Conservation (phyloP, 2,888 invertebrate species). For the Penaeus monodon region DNA sequence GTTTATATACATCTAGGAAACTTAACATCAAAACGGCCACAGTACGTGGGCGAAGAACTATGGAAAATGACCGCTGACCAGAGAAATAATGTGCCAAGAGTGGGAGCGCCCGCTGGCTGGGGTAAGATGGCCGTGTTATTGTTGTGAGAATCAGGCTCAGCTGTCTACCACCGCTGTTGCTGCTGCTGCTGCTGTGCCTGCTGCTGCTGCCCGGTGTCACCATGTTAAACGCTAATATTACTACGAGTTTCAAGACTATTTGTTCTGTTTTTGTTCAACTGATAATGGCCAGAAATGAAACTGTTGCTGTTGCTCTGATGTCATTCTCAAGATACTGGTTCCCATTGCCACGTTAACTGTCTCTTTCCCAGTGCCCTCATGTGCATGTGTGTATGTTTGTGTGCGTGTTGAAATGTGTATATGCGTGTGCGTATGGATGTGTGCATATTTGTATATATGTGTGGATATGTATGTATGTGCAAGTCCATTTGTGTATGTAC, state of each 20-base stretch:
- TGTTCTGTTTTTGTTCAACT: no score
- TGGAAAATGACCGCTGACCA: not conserved
- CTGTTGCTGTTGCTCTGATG: no score
- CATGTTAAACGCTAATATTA: not conserved
- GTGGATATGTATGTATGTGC: not conserved
- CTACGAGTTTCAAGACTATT: no score
- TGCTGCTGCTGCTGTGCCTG: not conserved
- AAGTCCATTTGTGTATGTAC: not conserved
- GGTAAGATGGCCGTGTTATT: slow-evolving; percentile 55
- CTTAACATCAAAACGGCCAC: not conserved
- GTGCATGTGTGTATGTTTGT: not conserved
- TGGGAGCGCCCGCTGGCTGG: slow-evolving; percentile 11
- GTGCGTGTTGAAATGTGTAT: no score
- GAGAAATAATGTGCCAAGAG: not conserved
- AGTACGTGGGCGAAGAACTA: not conserved
- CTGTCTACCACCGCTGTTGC: slow-evolving; percentile 22
- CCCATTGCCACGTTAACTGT: no score
- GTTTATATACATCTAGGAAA: not conserved
- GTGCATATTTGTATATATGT: not conserved
- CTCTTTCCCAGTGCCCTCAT: not conserved
- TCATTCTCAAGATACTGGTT: no score
- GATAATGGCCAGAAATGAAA: no score
- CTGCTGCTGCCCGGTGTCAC: slow-evolving; percentile 6
- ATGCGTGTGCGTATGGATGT: not conserved
- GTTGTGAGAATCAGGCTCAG: slow-evolving; percentile 53